Evolutionary conservation across 2,797 vertebrate genomes (phyloP), one percentile per base, ranked within the genome.

Genomic region (Acropternis orthonyx): DNA sequence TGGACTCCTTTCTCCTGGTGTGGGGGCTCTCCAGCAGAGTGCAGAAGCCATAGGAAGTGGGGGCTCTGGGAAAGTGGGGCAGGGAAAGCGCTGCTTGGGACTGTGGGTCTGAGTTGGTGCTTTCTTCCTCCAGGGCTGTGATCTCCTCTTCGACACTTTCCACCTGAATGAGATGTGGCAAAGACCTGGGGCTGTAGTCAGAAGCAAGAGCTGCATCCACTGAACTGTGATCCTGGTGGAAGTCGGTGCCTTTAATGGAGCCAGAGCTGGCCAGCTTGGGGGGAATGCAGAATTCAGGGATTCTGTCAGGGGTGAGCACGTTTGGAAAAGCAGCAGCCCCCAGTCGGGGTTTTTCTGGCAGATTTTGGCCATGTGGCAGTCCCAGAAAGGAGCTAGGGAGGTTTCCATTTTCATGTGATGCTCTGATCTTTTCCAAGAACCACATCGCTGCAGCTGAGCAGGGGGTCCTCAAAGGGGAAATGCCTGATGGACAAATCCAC

Each of bases 221-320:
- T 58, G 2, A 95, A 65, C 62, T 65, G 23, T 30, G 61, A 43
- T 95, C 83, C 36, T 93, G 95, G 55, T 11, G 32, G 15, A 63
- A 92, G 6, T 32, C 36, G 5, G 32, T 23, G 10, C 91, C 76
- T 11, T 94, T 92, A 5, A 52, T 21, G 1, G 79, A 44, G 7
- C 74, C 52, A 27, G 73, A 65, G 36, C 49, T 41, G 3, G 87
- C 96, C 88, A 99, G 97, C 18, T 98, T 98, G 1, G 98, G 99
- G 0, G 99, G 99, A 81, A 99, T 99, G 97, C 98, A 99, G 97
- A 99, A 99, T 82, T 99, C 98, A 0, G 99, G 99, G 83, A 99
- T 99, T 92, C 98, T 98, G 92, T 98, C 98, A 1, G 99, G 99
- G 14, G 99, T 99, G 85, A 99, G 98, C 92, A 99, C 98, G 56